Base-by-base conservation (phyloP, 2,888 invertebrate species). In the Smittia sp. region DNA sequence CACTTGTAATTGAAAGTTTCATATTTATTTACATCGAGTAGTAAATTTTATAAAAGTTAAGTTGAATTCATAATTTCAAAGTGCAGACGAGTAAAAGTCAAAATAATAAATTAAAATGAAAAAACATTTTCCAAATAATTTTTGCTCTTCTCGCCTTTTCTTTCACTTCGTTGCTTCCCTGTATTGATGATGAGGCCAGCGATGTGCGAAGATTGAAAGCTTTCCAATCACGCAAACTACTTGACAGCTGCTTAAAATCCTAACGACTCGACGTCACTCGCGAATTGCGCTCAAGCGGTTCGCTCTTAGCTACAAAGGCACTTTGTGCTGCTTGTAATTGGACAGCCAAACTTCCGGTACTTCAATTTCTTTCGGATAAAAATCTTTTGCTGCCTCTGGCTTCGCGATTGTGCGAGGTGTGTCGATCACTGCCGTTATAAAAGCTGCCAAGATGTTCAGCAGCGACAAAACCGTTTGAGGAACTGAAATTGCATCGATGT, bases 351-450 rank as follows among this genome's bases (percentile, higher is more conserved):
- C 24, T 13, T 72, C 72, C 18, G 72, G 72, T 18, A 62, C 24
- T 4, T 11, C n/a, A 38, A 72, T 58, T 38, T 72, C 72, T 38
- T 62, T 38, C n/a, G 72, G 72, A 41, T 72, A 62, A 72, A 72
- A 38, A 15, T n/a, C n/a, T 58, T 72, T 62, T 7, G 32, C 22
- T 15, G 20, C 52, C 2, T 72, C n/a, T 6, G 20, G n/a, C 20
- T 72, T 72, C 18, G 32, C 39, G 25, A 62, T n/a, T 4, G 72
- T 24, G 13, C 39, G 20, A 0, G 72, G 72, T 0, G 62, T 72
- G 22, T 58, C 39, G 24, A 72, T 62, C 3, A 72, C 3, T n/a
- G 39, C 18, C 7, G 72, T 72, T 11, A 62, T 13, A 11, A 72
- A 11, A 15, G 72, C 27, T 39, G 58, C 72, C 9, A 72, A 7